Base-by-base conservation (phyloP, 2,797 vertebrate species). In the Lepus townsendii region DNA sequence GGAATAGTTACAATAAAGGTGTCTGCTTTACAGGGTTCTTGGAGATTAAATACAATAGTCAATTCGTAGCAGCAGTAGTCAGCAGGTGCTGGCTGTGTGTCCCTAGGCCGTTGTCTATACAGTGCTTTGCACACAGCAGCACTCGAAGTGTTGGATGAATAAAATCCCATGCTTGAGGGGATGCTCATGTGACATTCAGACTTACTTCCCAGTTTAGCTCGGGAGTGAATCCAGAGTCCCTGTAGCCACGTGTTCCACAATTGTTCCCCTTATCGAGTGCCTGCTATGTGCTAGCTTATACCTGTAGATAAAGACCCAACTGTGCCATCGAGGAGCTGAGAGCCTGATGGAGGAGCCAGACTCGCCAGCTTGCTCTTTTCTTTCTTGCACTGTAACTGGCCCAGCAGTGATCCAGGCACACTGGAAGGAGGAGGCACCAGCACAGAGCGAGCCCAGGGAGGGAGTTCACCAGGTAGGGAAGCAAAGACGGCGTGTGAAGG, bases 121-220 rank as follows among this genome's bases (percentile, higher is more conserved):
- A 0, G 42, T 62, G 63, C 88, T 76, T 68, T 80, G 7, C 57
- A 27, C 7, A 16, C 0, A 42, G 12, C 2, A 0, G 16, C 52
- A 16, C 65, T 71, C 62, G 24, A 65, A 52, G 30, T 38, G 57
- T 17, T 50, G 54, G 35, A 17, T 54, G 57, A 80, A 60, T 47
- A 68, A 78, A 57, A 57, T 57, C 54, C 13, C 54, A 13, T 47
- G 54, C 54, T 26, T 71, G 80, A 94, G 26, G 32, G 7, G 30
- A 42, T 50, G 57, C 72, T 62, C 76, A 30, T 14, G 30, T 52
- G 27, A 50, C n/a, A 22, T 32, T 22, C 86, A 65, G 60, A 65
- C 66, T 71, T 84, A n/a, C 63, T 71, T 82, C 65, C 75, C 38
- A 63, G 69, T 75, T 71, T 76, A 82, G 65, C n/a, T 42, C 65